These are phyloP conservation scores for Danio albolineatus DNA, from an alignment of 2,797 vertebrate species.

Conservation along the genomic window DNA sequence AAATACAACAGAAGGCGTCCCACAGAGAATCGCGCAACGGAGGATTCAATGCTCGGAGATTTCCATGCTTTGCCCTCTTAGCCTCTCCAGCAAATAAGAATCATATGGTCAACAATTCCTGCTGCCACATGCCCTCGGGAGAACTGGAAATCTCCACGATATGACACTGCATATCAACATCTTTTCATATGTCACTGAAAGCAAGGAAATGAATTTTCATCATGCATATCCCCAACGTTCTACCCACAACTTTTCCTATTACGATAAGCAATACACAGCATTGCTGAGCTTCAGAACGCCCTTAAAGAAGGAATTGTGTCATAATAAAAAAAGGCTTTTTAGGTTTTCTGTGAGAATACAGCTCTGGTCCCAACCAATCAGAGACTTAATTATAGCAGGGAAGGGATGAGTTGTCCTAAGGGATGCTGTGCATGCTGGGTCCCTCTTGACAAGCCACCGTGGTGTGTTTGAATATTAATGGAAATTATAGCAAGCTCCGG, in stretches of 20 bases:
- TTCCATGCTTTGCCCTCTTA: slow-evolving; percentile 12
- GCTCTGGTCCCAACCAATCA: slow-evolving; percentile 53
- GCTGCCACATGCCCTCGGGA: not conserved
- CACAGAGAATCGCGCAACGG: not conserved
- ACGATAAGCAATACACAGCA: slow-evolving; percentile 23
- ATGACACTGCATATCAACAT: slow-evolving; percentile 7
- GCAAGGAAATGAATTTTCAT: not conserved
- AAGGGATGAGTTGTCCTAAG: slow-evolving; percentile 56
- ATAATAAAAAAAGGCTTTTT: slow-evolving; percentile 22
- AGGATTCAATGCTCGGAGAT: not conserved
- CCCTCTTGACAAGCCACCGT: slow-evolving; percentile 52
- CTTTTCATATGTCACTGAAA: slow-evolving; percentile 14
- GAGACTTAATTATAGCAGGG: slow-evolving; percentile 62
- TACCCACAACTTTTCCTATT: slow-evolving; percentile 14
- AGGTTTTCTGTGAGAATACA: slow-evolving; percentile 18
- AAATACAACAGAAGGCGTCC: slow-evolving; percentile 11
- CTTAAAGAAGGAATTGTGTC: slow-evolving; percentile 29
- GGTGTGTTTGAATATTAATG: slow-evolving; percentile 65
- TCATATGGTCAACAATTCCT: slow-evolving; percentile 32
- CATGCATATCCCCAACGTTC: not conserved
- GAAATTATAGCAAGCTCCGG: slow-evolving; percentile 63
- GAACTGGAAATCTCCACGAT: slow-evolving; percentile 14
- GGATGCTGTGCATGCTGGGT: slow-evolving; percentile 47
- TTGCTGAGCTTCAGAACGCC: slow-evolving; percentile 10
- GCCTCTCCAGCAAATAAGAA: slow-evolving; percentile 9